Conservation (phyloP, 1,140 invertebrate genomes). For the Cyrtorhinus lividipennis region DNA sequence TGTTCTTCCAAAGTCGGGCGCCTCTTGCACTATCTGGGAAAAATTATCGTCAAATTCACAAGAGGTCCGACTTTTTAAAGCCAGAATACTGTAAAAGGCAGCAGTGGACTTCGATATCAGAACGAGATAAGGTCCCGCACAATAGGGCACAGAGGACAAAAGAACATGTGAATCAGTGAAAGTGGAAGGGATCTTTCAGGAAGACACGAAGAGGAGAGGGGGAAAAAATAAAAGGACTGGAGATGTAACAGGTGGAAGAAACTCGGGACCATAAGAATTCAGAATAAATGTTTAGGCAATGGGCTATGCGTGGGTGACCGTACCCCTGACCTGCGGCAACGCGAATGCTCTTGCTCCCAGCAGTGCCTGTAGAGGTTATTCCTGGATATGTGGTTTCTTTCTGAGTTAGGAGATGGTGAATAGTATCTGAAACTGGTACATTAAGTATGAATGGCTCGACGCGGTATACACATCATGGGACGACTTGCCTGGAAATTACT, state of each 20-base stretch:
- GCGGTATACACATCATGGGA: too few relatives aligned
- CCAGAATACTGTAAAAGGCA: not conserved
- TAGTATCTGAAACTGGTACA: too few relatives aligned
- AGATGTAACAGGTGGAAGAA: conserved; percentile 10
- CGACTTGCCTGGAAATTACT: too few relatives aligned
- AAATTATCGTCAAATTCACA: not conserved
- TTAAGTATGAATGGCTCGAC: too few relatives aligned
- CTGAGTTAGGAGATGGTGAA: too few relatives aligned
- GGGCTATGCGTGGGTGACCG: conserved; percentile 1
- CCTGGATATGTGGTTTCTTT: too few relatives aligned
- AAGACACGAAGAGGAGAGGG: not conserved
- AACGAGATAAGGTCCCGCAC: not conserved
- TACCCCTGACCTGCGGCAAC: not conserved
- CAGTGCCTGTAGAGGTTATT: too few relatives aligned
- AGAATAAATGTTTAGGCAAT: conserved; percentile 16
- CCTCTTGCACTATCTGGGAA: not conserved
- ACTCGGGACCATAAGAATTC: conserved; percentile 10
- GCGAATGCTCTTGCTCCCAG: too few relatives aligned
- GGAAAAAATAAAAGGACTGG: conserved; percentile 3
- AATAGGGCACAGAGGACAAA: conserved; percentile 8
- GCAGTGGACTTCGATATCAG: not conserved
- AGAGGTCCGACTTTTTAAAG: not conserved
- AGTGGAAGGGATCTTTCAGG: too few relatives aligned
- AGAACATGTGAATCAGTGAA: conserved; percentile 14
- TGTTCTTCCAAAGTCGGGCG: too few relatives aligned